Conservation (phyloP, 2,113 vertebrate species). For the Crotophaga sulcirostris region DNA sequence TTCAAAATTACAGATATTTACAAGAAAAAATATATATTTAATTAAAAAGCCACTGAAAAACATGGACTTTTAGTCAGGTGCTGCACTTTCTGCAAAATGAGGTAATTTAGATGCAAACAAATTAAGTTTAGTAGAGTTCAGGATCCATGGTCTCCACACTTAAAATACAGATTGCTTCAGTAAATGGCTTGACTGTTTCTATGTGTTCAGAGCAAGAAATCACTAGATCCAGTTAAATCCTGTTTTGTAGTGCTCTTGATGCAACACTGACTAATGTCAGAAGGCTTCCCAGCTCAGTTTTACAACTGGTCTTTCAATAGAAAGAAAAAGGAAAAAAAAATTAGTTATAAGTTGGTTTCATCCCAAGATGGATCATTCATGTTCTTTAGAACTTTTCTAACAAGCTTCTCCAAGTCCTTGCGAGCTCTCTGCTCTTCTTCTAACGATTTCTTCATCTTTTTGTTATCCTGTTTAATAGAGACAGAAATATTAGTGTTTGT, state of each 20-base stretch:
- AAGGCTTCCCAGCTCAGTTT: conserved; percentile 57
- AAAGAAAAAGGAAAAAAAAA: background rate
- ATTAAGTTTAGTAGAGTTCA: conserved; percentile 45
- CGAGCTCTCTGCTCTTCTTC: conserved; percentile 95
- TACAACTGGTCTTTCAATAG: conserved; percentile 60
- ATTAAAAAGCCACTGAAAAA: conserved; percentile 62
- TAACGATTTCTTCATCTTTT: conserved; percentile 95
- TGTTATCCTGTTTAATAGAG: conserved; percentile 85
- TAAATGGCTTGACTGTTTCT: conserved; percentile 53
- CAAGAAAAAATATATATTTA: conserved; percentile 65
- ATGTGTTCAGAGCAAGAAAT: conserved; percentile 44
- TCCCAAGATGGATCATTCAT: conserved; percentile 97
- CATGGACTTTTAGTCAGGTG: conserved; percentile 67
- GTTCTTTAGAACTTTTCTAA: conserved; percentile 91
- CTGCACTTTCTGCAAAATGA: conserved; percentile 71
- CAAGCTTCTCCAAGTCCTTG: conserved; percentile 93
- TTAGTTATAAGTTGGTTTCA: conserved; percentile 92
- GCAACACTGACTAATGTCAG: conserved; percentile 59
- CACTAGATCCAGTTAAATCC: conserved; percentile 68
- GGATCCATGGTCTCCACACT: conserved; percentile 32
- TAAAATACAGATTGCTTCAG: conserved; percentile 51
- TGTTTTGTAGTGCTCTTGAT: conserved; percentile 61
- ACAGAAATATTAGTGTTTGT: background rate
- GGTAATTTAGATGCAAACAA: conserved; percentile 74
- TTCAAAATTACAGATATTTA: conserved; percentile 70